These are phyloP conservation scores for Drosophila algonquin DNA, from an alignment of 2,888 invertebrate species.

Conservation along the genomic window DNA sequence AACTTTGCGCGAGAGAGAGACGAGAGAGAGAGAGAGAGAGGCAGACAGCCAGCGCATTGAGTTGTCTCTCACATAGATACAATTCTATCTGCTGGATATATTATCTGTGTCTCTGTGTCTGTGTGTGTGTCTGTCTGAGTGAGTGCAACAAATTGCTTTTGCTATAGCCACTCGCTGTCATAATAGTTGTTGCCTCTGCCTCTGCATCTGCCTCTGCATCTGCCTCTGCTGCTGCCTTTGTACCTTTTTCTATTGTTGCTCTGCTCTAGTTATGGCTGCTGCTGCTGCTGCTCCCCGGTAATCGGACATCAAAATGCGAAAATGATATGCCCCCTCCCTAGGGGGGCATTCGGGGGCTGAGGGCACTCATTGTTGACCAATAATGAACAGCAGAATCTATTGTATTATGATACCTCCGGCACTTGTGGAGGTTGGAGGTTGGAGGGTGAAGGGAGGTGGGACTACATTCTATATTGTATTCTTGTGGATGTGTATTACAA, in stretches of 20 bases:
- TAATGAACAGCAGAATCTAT: slow-evolving; percentile 32
- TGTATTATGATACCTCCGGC: slow-evolving; percentile 1
- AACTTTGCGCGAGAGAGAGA: slow-evolving; percentile 51
- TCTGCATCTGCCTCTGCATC: slow-evolving; percentile 3
- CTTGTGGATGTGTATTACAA: neutral
- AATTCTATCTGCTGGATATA: slow-evolving; percentile 30
- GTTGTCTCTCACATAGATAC: slow-evolving; percentile 49
- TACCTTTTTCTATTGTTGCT: slow-evolving; percentile 69
- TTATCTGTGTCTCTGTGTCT: slow-evolving; percentile 5
- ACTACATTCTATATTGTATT: neutral
- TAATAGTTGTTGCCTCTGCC: slow-evolving; percentile 59
- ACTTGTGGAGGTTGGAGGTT: neutral
- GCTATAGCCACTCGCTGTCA: slow-evolving; percentile 69
- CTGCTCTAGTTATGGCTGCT: slow-evolving; percentile 67
- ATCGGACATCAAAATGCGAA: slow-evolving; percentile 77
- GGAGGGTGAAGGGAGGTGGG: too few species aligned
- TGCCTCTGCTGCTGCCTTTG: slow-evolving; percentile 50
- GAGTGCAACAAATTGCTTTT: slow-evolving; percentile 71
- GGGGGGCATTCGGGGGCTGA: neutral
- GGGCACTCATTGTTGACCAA: slow-evolving; percentile 66
- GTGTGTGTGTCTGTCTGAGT: slow-evolving; percentile 32
- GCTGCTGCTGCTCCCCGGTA: slow-evolving; percentile 36
- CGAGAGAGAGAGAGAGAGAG: neutral
- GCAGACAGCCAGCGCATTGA: slow-evolving; percentile 29
- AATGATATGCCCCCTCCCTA: slow-evolving; percentile 63